phyloP scores from a whole-genome alignment of 2,113 vertebrate genomes.

The Lipophrys pholis region DNA sequence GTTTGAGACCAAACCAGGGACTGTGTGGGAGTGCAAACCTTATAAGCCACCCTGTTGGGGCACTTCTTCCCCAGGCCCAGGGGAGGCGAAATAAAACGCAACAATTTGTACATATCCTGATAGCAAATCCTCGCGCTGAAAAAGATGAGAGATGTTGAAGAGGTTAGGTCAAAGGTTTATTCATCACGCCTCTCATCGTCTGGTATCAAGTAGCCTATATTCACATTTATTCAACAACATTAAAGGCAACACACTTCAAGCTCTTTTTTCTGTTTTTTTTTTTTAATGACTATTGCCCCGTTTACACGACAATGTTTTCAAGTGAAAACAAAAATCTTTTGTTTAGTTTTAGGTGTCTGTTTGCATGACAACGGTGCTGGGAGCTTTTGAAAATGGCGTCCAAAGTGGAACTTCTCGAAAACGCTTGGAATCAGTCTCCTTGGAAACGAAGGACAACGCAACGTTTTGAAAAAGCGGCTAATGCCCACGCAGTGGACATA shows the following conservation, averaged over 20 bases:
- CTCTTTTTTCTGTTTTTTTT: too few species aligned
- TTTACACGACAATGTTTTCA: too few species aligned
- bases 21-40: constrained; percentile 91
- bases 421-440: too few species aligned
- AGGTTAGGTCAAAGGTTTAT: constrained; percentile 63
- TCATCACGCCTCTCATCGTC: not conserved
- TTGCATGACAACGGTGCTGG: too few species aligned
- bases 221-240: not conserved
- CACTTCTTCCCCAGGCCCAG: constrained; percentile 98
- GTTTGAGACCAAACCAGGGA: constrained; percentile 53
- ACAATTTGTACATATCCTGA: constrained; percentile 99
- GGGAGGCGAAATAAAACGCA: constrained; percentile 94
- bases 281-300: not conserved
- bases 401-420: too few species aligned
- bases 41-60: constrained; percentile 97
- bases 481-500: too few species aligned
- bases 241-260: not conserved
- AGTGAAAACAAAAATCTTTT: too few species aligned
- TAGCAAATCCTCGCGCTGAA: constrained; percentile 95
- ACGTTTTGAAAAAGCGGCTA: too few species aligned
- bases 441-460: too few species aligned
- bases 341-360: too few species aligned
- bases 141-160: constrained; percentile 82
- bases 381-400: too few species aligned
- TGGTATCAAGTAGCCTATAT: not conserved